Evolutionary conservation across 2,797 vertebrate species (phyloP).

Genomic region (Megaceryle alcyon): DNA sequence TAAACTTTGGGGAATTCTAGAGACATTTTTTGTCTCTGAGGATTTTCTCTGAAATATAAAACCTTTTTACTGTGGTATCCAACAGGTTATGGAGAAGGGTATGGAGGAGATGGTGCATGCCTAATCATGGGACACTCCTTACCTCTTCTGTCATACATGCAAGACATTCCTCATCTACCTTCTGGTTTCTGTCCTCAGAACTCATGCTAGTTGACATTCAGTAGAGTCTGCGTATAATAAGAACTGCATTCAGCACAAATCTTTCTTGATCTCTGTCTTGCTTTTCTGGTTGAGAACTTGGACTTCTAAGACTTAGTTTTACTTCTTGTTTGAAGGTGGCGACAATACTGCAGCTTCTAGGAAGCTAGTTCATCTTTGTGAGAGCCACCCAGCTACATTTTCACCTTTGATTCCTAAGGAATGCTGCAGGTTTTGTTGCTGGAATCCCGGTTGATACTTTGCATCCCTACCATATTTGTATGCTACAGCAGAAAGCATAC

Average conservation of each 20-base stretch:
- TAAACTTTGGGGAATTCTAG: not conserved
- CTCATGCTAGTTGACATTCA: not conserved
- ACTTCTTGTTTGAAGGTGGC: not conserved
- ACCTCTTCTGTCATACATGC: not conserved
- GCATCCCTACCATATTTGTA: too few species aligned
- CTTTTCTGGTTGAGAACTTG: not conserved
- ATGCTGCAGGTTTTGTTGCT: too few species aligned
- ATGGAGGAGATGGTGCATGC: not conserved
- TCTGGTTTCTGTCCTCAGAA: not conserved
- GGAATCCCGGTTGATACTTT: too few species aligned
- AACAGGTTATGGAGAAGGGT: not conserved
- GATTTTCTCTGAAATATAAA: not conserved
- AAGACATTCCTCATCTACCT: not conserved
- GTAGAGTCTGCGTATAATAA: not conserved
- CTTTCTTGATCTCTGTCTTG: not conserved
- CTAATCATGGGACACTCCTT: not conserved
- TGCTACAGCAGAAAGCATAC: too few species aligned
- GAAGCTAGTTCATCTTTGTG: too few species aligned
- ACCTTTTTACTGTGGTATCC: not conserved
- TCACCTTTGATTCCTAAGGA: too few species aligned
- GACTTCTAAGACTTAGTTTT: not conserved
- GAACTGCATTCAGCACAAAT: not conserved
- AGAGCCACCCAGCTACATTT: too few species aligned
- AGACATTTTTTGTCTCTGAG: not conserved
- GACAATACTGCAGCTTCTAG: too few species aligned